Base-by-base conservation (phyloP, 1,140 invertebrate genomes). In the Brachystomella parvula region DNA sequence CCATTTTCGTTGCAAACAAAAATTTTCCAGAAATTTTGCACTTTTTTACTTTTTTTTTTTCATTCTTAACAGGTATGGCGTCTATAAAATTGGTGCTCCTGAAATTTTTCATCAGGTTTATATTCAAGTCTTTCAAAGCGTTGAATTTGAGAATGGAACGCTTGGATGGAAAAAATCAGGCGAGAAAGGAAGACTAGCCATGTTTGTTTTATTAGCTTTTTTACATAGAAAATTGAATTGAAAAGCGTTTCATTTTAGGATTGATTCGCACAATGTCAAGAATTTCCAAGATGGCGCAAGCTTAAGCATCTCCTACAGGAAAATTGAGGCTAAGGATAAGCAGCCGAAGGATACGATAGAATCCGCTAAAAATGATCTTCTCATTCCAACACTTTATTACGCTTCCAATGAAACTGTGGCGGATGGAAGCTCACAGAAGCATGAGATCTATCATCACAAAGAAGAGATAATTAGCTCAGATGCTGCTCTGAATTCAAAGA, bases 171-270 rank as follows among this genome's bases (percentile, higher is more conserved):
- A 44, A 9, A 53, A 12, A 12, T 12, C 24, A 17, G 49, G 21
- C 24, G 15, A 53, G 24, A 6, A 15, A 6, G 39, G 39, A 44
- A 44, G n/a, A 44, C 9, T 44, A n/a, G 39, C 39, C n/a, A 44
- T 12, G 39, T 44, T 12, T 9, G n/a, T n/a, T n/a, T n/a, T n/a
- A n/a, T n/a, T n/a, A n/a, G n/a, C n/a, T n/a, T n/a, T n/a, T n/a
- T n/a, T n/a, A n/a, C n/a, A n/a, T n/a, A n/a, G n/a, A n/a, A n/a
- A 9, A 44, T 44, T 44, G 39, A 44, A 9, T 44, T 44, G 39
- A 44, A 44, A n/a, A n/a, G n/a, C n/a, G n/a, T 53, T 53, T 24
- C 15, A 53, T n/a, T n/a, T n/a, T 53, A 53, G 49, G 24, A 53
- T 53, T 26, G 49, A 53, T 53, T 15, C 49, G 3, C 49, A 53